phyloP scores from a whole-genome alignment of 2,113 vertebrate species.

The Cinclus mexicanus region DNA sequence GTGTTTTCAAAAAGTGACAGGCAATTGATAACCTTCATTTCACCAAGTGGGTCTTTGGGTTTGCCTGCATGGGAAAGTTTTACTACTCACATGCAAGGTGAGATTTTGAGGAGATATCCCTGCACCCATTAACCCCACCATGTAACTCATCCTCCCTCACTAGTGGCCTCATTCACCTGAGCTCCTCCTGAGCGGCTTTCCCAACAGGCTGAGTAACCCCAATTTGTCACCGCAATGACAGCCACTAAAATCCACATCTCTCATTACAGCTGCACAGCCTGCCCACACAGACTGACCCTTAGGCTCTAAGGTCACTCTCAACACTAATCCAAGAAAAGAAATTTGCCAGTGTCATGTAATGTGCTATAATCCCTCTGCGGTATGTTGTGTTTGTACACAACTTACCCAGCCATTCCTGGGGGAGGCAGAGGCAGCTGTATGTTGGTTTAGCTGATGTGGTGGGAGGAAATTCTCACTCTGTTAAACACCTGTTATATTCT shows the following conservation, averaged over 20 bases:
- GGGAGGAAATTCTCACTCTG: slow-evolving; percentile 30
- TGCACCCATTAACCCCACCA: not conserved
- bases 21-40: not conserved
- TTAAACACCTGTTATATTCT: slow-evolving; percentile 29
- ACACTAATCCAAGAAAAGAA: not conserved
- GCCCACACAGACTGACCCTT: not conserved
- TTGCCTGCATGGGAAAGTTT: not conserved
- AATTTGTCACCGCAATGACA: fast-evolving
- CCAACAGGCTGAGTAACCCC: not conserved
- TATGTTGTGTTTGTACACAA: not conserved
- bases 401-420: not conserved
- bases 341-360: not conserved
- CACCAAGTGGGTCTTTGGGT: not conserved
- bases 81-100: not conserved
- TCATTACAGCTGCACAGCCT: not conserved
- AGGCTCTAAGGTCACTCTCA: not conserved
- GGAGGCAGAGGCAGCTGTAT: not conserved
- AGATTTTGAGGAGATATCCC: not conserved
- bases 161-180: not conserved
- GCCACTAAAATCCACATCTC: not conserved
- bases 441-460: slow-evolving; percentile 55
- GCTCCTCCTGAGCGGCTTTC: not conserved
- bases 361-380: not conserved
- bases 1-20: not conserved
- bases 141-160: not conserved